Percentiles rank a stretch among this genome's conserved stretches.
These are phyloP conservation scores for Tangara arthus DNA, from an alignment of 2,797 vertebrate genomes.

Conservation along the genomic window DNA sequence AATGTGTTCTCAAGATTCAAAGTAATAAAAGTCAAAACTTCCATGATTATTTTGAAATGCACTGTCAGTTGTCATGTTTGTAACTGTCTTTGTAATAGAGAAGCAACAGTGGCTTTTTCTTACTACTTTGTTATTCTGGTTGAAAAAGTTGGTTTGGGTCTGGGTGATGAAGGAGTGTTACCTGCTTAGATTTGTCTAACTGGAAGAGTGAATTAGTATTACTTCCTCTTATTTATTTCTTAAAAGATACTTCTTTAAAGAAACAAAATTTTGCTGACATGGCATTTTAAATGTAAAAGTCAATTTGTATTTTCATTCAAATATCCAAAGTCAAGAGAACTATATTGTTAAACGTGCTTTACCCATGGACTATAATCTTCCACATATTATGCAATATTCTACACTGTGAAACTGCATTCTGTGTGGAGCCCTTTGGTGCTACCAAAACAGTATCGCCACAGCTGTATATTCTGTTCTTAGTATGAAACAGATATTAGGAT, in stretches of 20 bases:
- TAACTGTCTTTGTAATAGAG: background rate
- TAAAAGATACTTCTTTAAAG: background rate
- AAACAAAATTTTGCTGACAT: background rate
- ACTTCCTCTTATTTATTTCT: background rate
- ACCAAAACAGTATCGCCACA: background rate
- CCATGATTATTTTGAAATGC: background rate
- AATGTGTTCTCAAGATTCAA: background rate
- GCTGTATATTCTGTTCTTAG: background rate
- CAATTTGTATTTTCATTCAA: background rate
- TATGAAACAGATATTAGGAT: background rate
- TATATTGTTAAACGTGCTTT: background rate
- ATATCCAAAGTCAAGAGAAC: background rate
- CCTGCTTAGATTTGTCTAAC: background rate
- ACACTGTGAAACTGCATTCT: background rate
- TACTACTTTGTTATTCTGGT: background rate
- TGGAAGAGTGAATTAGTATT: background rate
- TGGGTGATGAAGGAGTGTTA: background rate
- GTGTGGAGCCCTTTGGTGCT: background rate
- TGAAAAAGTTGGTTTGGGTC: background rate
- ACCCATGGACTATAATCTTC: background rate
- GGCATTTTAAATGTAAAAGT: background rate
- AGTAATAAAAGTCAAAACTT: background rate
- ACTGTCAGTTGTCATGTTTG: background rate
- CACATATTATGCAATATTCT: background rate
- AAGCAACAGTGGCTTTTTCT: background rate